Evolutionary conservation across 2,888 invertebrate genomes (phyloP).

Genomic region (Malthinus seriepunctatus): DNA sequence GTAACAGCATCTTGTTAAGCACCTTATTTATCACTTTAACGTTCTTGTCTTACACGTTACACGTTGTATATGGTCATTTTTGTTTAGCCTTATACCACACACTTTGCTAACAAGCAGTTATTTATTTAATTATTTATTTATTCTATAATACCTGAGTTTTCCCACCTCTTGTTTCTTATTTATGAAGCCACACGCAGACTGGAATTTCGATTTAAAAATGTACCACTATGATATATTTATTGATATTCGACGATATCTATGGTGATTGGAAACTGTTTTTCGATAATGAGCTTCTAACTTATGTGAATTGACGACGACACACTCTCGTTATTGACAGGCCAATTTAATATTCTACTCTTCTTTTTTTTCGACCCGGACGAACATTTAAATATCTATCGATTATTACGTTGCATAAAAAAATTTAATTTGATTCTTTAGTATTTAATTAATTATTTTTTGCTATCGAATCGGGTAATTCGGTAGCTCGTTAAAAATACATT

Average conservation of each 20-base stretch:
- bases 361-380: neutral
- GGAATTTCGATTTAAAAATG: conserved; percentile 51
- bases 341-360: conserved; percentile 23
- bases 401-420: too few species aligned
- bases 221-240: conserved; percentile 50
- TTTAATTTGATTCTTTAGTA: too few species aligned
- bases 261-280: conserved; percentile 48
- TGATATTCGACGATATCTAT: conserved; percentile 51
- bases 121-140: conserved; percentile 59
- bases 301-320: conserved; percentile 19
- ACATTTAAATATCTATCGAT: too few species aligned
- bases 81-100: conserved; percentile 45
- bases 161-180: conserved; percentile 55
- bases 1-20: conserved; percentile 56
- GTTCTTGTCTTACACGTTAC: conserved; percentile 35
- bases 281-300: conserved; percentile 33
- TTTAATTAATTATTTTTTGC: too few species aligned
- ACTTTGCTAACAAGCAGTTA: conserved; percentile 57
- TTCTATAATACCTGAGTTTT: conserved; percentile 57
- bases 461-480: too few species aligned
- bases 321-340: conserved; percentile 22
- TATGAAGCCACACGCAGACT: conserved; percentile 56
- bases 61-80: conserved; percentile 6
- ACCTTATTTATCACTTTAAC: conserved; percentile 53
- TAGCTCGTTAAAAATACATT: too few species aligned